Evolutionary conservation across 37 sponge, comb jelly and placozoan species (phyloP).

Genomic region (Ephydatia muelleri): DNA sequence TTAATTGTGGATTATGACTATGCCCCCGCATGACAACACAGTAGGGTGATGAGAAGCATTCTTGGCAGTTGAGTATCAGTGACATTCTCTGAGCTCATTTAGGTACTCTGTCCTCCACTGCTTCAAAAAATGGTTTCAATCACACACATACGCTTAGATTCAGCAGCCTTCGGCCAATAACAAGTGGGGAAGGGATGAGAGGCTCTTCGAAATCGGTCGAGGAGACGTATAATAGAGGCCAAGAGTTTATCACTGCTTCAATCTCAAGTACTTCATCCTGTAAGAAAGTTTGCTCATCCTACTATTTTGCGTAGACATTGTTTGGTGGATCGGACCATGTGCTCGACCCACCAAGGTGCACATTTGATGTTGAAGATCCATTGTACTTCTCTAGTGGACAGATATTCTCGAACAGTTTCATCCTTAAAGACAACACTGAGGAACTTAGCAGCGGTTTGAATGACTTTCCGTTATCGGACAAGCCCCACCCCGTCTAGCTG

Average conservation of each 20-base stretch:
- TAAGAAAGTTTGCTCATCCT: slow-evolving; percentile 2
- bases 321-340: background rate
- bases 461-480: background rate
- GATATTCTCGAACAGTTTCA: slow-evolving; percentile 1
- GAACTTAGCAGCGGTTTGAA: background rate
- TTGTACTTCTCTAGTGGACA: background rate
- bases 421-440: background rate
- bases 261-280: slow-evolving; percentile 6
- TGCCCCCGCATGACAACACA: too few species aligned
- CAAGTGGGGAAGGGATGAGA: background rate
- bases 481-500: slow-evolving; percentile 1
- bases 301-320: background rate
- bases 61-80: too few species aligned
- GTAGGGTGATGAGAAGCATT: too few species aligned
- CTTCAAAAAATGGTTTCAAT: too few species aligned
- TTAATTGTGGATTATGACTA: too few species aligned
- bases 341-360: background rate
- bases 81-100: too few species aligned
- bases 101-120: too few species aligned
- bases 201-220: background rate
- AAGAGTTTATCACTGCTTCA: background rate
- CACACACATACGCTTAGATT: too few species aligned
- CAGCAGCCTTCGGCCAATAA: background rate
- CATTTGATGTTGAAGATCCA: slow-evolving; percentile 9
- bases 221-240: background rate